These are phyloP conservation scores for Leucania comma DNA, from an alignment of 2,888 invertebrate species.

Conservation along the genomic window DNA sequence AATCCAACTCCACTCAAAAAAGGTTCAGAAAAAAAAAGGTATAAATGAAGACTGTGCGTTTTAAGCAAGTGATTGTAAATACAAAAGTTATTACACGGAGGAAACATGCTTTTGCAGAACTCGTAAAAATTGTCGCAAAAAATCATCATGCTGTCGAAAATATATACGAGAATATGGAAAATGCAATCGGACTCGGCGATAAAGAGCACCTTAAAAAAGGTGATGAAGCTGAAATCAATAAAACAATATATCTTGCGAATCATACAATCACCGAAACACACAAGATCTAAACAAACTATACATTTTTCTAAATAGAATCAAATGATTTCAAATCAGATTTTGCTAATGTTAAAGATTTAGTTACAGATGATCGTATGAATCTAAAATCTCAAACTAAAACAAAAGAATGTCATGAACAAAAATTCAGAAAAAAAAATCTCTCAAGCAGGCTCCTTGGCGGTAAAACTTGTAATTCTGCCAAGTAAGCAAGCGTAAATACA, in stretches of 20 bases:
- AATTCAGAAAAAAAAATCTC: conserved; percentile 68
- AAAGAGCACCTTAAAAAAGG: conserved; percentile 67
- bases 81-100: conserved; percentile 76
- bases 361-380: conserved; percentile 72
- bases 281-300: conserved; percentile 26
- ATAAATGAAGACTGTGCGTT: conserved; percentile 68
- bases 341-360: conserved; percentile 5
- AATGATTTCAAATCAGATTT: conserved; percentile 2
- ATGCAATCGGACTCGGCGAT: conserved; percentile 59
- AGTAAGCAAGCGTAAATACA: conserved; percentile 84
- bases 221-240: conserved; percentile 76
- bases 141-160: conserved; percentile 74
- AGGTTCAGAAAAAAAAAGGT: conserved; percentile 49
- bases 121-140: conserved; percentile 60
- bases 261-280: conserved; percentile 70
- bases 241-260: conserved; percentile 59
- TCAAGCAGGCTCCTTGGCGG: conserved; percentile 78
- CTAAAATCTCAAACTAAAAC: conserved; percentile 51
- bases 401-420: conserved; percentile 65
- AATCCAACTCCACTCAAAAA: conserved; percentile 72
- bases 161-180: conserved; percentile 55
- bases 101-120: conserved; percentile 83
- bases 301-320: neutral
- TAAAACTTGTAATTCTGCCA: conserved; percentile 75
- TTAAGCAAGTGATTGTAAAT: conserved; percentile 82